Base-by-base conservation (phyloP, 2,888 invertebrate species). In the Galeopsomyia nigrocyanea region DNA sequence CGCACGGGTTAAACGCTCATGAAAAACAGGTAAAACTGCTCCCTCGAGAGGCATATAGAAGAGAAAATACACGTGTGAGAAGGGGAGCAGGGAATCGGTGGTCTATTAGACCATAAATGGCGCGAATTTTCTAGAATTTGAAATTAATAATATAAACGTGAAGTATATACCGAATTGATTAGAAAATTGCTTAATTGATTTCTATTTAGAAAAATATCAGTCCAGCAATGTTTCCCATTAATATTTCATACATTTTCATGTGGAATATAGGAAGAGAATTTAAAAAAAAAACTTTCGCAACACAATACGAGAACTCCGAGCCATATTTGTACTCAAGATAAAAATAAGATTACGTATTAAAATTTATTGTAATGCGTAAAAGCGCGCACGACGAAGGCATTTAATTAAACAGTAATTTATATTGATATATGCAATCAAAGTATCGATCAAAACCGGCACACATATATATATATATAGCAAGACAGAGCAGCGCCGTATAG, bases 11-110 rank as follows among this genome's bases (percentile, higher is more conserved):
- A 22, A 17, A 21, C 17, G 49, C 26, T n/a, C 9, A 16, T 19
- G 39, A 64, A 60, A 71, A 71, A 65, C 71, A 71, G 61, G 71
- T 71, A 65, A 65, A 22, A 66, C 71, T 61, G 55, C 71, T 64
- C 55, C 55, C 65, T 14, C 19, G 65, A 51, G 67, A 51, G 16
- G 39, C 13, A 26, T 2, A 6, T 55, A 16, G 21, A 31, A 57
- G 26, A 57, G 56, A 57, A 19, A 46, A 58, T 46, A 17, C 7
- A 22, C 49, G 57, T 39, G 39, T 39, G 39, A 39, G 10, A 14
- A 16, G 50, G 5, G 26, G 57, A 46, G 17, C 16, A 19, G 22
- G 56, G 31, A 13, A 17, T 17, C 22, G 31, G 19, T 21, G 26
- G 21, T 60, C 65, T 21, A 71, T 65, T 71, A 71, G 61, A n/a